These are phyloP conservation scores for Steinernema khuongi DNA, from an alignment of 1,140 invertebrate genomes.

Conservation along the genomic window DNA sequence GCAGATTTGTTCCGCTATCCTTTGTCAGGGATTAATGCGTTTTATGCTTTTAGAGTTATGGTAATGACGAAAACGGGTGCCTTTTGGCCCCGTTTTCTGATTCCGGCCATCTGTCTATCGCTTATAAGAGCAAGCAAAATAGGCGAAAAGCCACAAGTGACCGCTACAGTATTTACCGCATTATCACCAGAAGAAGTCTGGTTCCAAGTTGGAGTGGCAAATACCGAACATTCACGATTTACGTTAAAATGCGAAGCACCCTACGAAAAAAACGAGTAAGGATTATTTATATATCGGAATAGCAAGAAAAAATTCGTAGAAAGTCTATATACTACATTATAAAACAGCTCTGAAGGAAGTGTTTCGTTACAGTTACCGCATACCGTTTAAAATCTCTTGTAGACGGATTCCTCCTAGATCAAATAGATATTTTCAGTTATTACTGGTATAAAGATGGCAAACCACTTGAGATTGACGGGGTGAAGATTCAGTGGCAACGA, in stretches of 20 bases:
- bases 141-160: not conserved
- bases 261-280: not conserved
- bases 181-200: not conserved
- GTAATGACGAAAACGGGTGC: not conserved
- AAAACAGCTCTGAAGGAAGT: too few relatives aligned
- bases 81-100: not conserved
- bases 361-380: not conserved
- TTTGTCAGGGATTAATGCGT: too few relatives aligned
- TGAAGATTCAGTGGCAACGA: conserved; percentile 35
- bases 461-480: conserved; percentile 38
- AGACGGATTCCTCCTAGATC: too few relatives aligned
- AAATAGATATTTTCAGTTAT: too few relatives aligned
- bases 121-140: not conserved
- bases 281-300: not conserved
- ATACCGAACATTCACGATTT: not conserved
- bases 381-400: too few relatives aligned
- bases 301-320: too few relatives aligned
- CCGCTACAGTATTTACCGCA: not conserved
- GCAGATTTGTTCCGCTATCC: too few relatives aligned
- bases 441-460: conserved; percentile 47
- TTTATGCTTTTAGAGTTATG: not conserved
- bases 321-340: too few relatives aligned
- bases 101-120: not conserved
- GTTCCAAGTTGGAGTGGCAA: not conserved
- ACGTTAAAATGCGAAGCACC: not conserved